A percentile compares a stretch with the other conserved stretches of the same genome.
phyloP scores from a whole-genome alignment of 1,140 invertebrate species.

The Calosoma granatense region DNA sequence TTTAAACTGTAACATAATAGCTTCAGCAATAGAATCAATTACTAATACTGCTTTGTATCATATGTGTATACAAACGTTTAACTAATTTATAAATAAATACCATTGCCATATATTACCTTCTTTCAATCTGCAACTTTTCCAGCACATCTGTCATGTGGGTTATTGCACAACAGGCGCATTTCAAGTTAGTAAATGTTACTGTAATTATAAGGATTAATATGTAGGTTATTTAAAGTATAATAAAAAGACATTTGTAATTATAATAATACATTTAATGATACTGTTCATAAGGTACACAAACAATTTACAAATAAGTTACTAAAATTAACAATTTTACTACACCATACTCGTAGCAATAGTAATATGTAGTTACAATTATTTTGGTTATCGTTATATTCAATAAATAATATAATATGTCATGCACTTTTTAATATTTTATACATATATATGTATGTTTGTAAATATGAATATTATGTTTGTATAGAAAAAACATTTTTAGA shows the following conservation, averaged over 20 bases:
- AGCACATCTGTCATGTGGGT: no score
- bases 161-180: no score
- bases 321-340: slow-evolving; percentile 15
- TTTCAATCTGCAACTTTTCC: no score
- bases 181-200: no score
- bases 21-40: no score
- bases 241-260: background rate
- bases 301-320: slow-evolving; percentile 26
- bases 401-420: slow-evolving; percentile 10
- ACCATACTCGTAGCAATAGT: slow-evolving; percentile 13
- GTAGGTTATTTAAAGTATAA: no score
- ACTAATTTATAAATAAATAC: no score
- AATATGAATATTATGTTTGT: background rate
- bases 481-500: background rate
- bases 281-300: slow-evolving; percentile 28
- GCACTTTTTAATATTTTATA: background rate
- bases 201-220: no score
- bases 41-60: no score
- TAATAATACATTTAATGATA: slow-evolving; percentile 17
- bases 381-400: slow-evolving; percentile 11
- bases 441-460: slow-evolving; percentile 3
- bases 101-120: no score
- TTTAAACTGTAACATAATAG: no score
- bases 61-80: no score
- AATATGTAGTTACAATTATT: slow-evolving; percentile 4